A percentile compares a stretch with the other conserved stretches of the same genome.
Conservation (phyloP, 2,888 invertebrate species). For the Sphaerophoria taeniata region DNA sequence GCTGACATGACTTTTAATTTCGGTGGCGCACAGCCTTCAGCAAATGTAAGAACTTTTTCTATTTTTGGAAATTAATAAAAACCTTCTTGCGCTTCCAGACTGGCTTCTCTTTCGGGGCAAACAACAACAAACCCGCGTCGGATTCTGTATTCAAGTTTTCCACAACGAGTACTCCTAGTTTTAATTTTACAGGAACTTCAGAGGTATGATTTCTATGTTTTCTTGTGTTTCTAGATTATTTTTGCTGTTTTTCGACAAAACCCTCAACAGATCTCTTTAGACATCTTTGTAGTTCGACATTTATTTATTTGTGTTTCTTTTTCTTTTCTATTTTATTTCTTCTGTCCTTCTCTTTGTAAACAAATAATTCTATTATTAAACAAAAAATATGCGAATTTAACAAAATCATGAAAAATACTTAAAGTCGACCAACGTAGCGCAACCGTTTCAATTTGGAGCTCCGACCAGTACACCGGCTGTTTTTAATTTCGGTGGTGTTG, state of each 20-base stretch:
- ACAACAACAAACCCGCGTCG: slow-evolving; percentile 65
- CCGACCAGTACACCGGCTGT: slow-evolving; percentile 77
- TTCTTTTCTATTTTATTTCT: slow-evolving; percentile 40
- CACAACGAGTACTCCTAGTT: slow-evolving; percentile 75
- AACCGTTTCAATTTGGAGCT: slow-evolving; percentile 80
- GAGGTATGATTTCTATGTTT: slow-evolving; percentile 64
- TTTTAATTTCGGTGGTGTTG: slow-evolving; percentile 79
- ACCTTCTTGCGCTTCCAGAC: slow-evolving; percentile 61
- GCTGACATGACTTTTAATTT: slow-evolving; percentile 79
- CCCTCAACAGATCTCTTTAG: slow-evolving; percentile 20
- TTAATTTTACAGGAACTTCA: slow-evolving; percentile 79
- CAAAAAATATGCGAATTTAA: slow-evolving; percentile 68
- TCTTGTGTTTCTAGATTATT: background rate
- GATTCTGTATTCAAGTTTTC: slow-evolving; percentile 76
- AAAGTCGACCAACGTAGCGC: slow-evolving; percentile 75
- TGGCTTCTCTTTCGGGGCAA: slow-evolving; percentile 74
- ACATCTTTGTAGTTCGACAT: slow-evolving; percentile 35
- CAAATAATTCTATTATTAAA: slow-evolving; percentile 27
- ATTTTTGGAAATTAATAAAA: too few relatives aligned
- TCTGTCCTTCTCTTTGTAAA: slow-evolving; percentile 5
- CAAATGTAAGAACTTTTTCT: slow-evolving; percentile 59
- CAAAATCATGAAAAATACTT: slow-evolving; percentile 53
- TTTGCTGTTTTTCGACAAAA: background rate
- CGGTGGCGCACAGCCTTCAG: slow-evolving; percentile 69
- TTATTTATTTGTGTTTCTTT: slow-evolving; percentile 24